Conservation (phyloP, 1,140 invertebrate genomes). For the Trigoniulus corallinus region DNA sequence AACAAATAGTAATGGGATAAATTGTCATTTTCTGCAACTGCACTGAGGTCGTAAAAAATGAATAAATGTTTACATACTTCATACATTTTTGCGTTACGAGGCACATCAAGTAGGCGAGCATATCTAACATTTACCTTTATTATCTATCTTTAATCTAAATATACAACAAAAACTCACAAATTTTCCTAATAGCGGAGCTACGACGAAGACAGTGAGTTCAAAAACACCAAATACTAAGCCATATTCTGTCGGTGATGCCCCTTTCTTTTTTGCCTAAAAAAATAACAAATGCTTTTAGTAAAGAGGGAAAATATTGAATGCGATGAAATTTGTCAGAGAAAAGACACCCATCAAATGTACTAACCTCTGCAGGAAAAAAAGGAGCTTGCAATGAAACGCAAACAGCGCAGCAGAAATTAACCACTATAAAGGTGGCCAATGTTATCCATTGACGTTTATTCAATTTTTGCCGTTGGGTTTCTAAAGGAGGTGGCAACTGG, state of each 20-base stretch:
- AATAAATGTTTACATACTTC: no score
- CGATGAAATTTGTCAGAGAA: neutral
- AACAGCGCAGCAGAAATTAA: neutral
- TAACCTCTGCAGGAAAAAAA: conserved; percentile 1
- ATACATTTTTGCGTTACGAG: no score
- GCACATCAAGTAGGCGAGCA: no score
- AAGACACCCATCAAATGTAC: neutral
- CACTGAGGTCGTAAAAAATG: no score
- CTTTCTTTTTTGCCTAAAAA: conserved; percentile 21
- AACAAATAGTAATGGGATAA: no score
- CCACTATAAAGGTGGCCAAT: neutral
- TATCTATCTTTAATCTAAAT: no score
- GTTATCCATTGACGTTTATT: neutral
- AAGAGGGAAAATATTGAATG: neutral
- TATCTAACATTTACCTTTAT: no score
- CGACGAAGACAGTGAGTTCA: conserved; percentile 22
- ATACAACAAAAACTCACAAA: conserved; percentile 18
- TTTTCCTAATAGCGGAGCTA: conserved; percentile 24
- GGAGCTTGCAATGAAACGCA: conserved; percentile 3
- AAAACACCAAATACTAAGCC: conserved; percentile 25
- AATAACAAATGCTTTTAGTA: neutral
- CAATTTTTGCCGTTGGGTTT: neutral
- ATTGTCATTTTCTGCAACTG: no score
- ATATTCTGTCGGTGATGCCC: conserved; percentile 19
- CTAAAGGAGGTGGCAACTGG: neutral